Base-by-base conservation (phyloP, 1,140 invertebrate genomes). In the Leptinotarsa lineolata region DNA sequence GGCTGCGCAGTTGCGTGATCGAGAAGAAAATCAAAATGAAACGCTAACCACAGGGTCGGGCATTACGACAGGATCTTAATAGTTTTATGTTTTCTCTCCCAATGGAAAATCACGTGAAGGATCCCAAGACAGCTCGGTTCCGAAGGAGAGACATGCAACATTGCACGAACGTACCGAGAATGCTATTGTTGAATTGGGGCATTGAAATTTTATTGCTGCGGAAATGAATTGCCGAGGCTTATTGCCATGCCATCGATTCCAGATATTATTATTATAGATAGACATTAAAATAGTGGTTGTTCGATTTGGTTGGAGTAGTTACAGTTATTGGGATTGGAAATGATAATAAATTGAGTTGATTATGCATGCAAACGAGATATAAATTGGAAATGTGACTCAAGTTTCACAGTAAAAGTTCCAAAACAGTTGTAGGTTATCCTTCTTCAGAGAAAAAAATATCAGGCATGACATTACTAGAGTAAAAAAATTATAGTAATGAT, bases 61-160 rank as follows among this genome's bases (percentile, higher is more conserved):
- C 45, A 68, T 68, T 68, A 68, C 66, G 66, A 48, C 66, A 46
- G 39, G 45, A 68, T 68, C 66, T 68, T 68, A 68, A 68, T 68
- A 68, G 66, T 68, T 68, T 68, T 68, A 68, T 68, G 66, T 68
- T 16, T 68, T 68, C 45, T 48, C 66, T 68, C 13, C 39, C 20
- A 48, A 20, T 68, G 66, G 30, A 68, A 68, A 68, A 21, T 48
- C 39, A 46, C 45, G 66, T 68, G 45, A 68, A 64, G 13, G 20
- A 46, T 46, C 66, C 66, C 21, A 46, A 68, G 66, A 68, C 66
- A 68, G 45, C 39, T 18, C 22, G 20, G 66, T 20, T 64, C 24
- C n/a, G n/a, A 60, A 18, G 16, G 45, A 48, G n/a, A 44, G 66
- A 68, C 66, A 68, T 68, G 66, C 66, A 68, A 68, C 66, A 30